These are phyloP conservation scores for Orientallactaga sibirica DNA, from an alignment of 2,797 vertebrate genomes.

Conservation along the genomic window DNA sequence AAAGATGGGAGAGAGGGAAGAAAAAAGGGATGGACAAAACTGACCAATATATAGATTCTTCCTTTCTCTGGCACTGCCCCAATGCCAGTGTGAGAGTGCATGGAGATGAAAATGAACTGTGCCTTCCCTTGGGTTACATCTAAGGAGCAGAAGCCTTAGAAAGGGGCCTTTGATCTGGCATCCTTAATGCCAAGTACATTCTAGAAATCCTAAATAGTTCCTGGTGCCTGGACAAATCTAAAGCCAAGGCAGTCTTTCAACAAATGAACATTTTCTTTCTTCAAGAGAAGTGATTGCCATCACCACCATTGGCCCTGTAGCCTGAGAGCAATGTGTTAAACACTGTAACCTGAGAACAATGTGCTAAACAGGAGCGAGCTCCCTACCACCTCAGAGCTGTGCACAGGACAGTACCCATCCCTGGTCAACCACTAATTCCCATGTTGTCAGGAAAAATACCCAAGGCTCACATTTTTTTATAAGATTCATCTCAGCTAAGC, in stretches of 20 bases:
- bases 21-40: neutral
- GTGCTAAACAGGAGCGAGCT: neutral
- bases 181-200: slow-evolving; percentile 29
- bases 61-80: neutral
- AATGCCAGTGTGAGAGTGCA: neutral
- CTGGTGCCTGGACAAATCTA: neutral
- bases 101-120: slow-evolving; percentile 40
- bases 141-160: slow-evolving; percentile 45
- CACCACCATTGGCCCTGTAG: neutral
- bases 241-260: neutral
- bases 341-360: neutral
- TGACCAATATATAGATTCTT: neutral
- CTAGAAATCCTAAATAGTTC: slow-evolving; percentile 52
- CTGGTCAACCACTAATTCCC: neutral
- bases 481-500: neutral
- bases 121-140: slow-evolving; percentile 2
- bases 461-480: slow-evolving; percentile 17
- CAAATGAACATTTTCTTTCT: neutral
- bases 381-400: neutral
- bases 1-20: neutral
- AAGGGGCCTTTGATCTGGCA: slow-evolving; percentile 53
- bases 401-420: neutral
- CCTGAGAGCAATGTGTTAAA: neutral
- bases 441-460: neutral
- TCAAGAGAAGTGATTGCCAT: neutral